Percentiles rank a stretch among this genome's conserved stretches.
These are phyloP conservation scores for Caenorhabditis sp. DNA, from an alignment of 2,888 invertebrate genomes.

Conservation along the genomic window DNA sequence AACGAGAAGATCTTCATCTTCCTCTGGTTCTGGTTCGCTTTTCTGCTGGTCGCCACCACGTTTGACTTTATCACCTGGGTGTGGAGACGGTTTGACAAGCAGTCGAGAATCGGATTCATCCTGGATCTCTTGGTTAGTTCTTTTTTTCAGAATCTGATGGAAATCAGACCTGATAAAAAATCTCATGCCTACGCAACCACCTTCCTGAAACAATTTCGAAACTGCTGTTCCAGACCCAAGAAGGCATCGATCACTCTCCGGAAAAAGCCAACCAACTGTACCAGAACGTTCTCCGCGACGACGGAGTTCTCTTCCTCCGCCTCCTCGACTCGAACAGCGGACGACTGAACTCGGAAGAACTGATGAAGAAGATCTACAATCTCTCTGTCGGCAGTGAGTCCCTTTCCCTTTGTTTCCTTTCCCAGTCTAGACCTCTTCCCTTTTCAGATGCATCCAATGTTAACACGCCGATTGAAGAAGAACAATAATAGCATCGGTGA, in stretches of 20 bases:
- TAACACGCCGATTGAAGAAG: constrained; percentile 41
- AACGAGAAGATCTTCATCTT: constrained; percentile 83
- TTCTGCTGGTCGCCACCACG: constrained; percentile 73
- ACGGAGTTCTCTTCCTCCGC: constrained; percentile 74
- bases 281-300: constrained; percentile 65
- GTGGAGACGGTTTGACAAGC: constrained; percentile 58
- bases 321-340: constrained; percentile 69
- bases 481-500: constrained; percentile 24
- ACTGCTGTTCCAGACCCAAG: constrained; percentile 59
- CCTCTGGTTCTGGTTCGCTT: constrained; percentile 82
- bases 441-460: constrained; percentile 40
- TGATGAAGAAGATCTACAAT: constrained; percentile 68
- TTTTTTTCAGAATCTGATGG: not conserved
- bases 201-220: too few species aligned
- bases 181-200: too few species aligned
- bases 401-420: not conserved
- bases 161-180: too few species aligned
- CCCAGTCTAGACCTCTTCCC: not conserved
- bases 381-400: constrained; percentile 50
- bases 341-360: constrained; percentile 60
- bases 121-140: constrained; percentile 58
- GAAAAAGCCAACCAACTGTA: constrained; percentile 32
- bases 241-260: constrained; percentile 43
- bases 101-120: constrained; percentile 61
- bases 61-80: constrained; percentile 75